Evolutionary conservation across 2,113 vertebrate species (phyloP).

Genomic region (Erinaceus europaeus): DNA sequence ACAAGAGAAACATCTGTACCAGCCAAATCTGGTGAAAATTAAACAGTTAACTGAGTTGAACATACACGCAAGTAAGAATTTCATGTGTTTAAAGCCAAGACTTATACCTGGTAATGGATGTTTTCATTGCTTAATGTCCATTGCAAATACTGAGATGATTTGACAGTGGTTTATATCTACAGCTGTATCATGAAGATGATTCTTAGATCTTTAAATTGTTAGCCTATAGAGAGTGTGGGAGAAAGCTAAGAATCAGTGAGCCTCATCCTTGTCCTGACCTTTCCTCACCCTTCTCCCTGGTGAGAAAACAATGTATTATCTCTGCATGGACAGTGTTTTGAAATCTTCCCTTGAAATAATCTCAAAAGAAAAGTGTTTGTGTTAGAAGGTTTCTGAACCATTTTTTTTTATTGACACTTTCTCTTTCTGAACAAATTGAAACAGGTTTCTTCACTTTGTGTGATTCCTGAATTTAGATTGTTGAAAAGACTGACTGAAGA

Average conservation of each 20-base stretch:
- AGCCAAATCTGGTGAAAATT: slow-evolving; percentile 19
- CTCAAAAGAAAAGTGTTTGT: background rate
- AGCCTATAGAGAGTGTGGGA: background rate
- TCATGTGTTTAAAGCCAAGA: background rate
- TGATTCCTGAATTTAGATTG: background rate
- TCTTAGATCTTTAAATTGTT: background rate
- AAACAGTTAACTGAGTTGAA: slow-evolving; percentile 1
- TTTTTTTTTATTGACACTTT: background rate
- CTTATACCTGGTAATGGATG: background rate
- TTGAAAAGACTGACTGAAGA: background rate
- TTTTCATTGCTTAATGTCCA: background rate
- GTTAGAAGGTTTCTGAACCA: background rate
- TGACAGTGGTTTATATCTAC: background rate
- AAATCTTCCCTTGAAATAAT: slow-evolving; percentile 39
- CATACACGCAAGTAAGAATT: background rate
- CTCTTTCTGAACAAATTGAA: slow-evolving; percentile 10
- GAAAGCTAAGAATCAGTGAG: background rate
- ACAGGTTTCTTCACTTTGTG: background rate
- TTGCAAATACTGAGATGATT: background rate
- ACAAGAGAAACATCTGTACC: slow-evolving; percentile 38
- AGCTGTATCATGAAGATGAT: background rate
- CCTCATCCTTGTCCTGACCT: background rate
- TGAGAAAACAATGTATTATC: slow-evolving; percentile 5
- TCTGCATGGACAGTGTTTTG: background rate
- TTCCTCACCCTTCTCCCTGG: background rate